These are phyloP conservation scores for Ophraella communa DNA, from an alignment of 2,888 invertebrate genomes.

Conservation along the genomic window DNA sequence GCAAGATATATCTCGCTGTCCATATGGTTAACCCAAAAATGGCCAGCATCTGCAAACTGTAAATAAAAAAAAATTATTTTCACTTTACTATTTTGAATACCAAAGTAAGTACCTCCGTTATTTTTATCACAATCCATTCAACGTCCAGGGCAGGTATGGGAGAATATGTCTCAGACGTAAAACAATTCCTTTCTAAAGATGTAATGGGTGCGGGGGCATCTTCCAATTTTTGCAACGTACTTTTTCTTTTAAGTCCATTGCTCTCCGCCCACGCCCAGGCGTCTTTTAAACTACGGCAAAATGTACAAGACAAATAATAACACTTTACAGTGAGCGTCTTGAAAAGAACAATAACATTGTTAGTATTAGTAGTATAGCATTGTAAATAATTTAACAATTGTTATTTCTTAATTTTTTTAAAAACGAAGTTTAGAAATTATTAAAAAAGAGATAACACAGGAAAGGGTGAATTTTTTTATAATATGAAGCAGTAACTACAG, in stretches of 20 bases:
- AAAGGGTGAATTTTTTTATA: too few species aligned
- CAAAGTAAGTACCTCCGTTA: constrained; percentile 49
- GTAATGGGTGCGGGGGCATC: background rate
- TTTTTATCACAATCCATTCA: constrained; percentile 43
- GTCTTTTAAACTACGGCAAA: constrained; percentile 60
- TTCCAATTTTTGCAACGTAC: constrained; percentile 15
- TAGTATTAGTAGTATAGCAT: too few species aligned
- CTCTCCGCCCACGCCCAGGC: constrained; percentile 62
- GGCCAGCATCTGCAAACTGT: constrained; percentile 69
- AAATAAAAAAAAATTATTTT: background rate
- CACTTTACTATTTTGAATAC: too few species aligned
- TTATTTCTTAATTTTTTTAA: too few species aligned
- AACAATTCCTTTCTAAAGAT: constrained; percentile 41
- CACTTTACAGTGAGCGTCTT: background rate
- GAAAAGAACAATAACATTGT: too few species aligned
- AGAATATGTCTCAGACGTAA: constrained; percentile 37
- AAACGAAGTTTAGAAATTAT: too few species aligned
- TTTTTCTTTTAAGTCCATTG: constrained; percentile 39
- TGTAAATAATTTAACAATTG: too few species aligned
- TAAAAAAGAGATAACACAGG: too few species aligned
- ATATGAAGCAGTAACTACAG: too few species aligned
- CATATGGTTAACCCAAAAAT: constrained; percentile 72
- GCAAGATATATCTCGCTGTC: constrained; percentile 51
- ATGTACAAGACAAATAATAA: constrained; percentile 16
- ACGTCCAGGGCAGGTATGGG: constrained; percentile 48